Evolutionary conservation across 1,140 invertebrate species (phyloP), one percentile per base, ranked within the genome.

Genomic region (Drosophila lacertosa): DNA sequence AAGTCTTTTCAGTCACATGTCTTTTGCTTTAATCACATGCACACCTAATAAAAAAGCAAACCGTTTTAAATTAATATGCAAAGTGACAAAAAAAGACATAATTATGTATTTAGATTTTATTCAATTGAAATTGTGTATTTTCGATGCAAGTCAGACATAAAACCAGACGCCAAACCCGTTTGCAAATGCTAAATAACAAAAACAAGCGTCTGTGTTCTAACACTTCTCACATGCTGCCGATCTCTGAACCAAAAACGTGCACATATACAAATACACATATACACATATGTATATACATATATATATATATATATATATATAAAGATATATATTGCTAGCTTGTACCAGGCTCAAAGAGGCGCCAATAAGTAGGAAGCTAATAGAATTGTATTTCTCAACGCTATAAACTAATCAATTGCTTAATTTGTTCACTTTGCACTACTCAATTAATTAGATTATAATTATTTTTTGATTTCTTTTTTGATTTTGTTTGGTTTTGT

Each of bases 361-460:
- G 58, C 66, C 37, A 68, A 50, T 40, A 47, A 37, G 11, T 13
- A 13, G 22, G 16, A 22, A 33, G 37, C 13, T 39, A 24, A 24
- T 44, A 57, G 20, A 15, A n/a, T 13, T 20, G n/a, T 16, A 29
- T 50, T 18, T 26, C 47, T 33, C 9, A n/a, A 3, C 29, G 9
- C 15, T 18, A 64, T 70, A 70, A 70, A 70, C 51, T 55, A 64
- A 70, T 65, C 50, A 70, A 65, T 57, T 71, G 47, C 16, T 66
- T 47, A 51, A 66, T 58, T 64, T 48, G 18, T 29, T 5, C 10
- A 44, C 15, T 50, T 62, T 11, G 16, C 22, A 7, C 6, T 15
- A 40, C 15, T 40, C 16, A 39, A 72, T 72, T 76, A 76, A 35
- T 69, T 75, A n/a, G 60, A 63, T 57, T 20, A 54, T 40, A 29